Evolutionary conservation across 2,888 invertebrate genomes (phyloP).

Genomic region (Megalurothrips usitatus): DNA sequence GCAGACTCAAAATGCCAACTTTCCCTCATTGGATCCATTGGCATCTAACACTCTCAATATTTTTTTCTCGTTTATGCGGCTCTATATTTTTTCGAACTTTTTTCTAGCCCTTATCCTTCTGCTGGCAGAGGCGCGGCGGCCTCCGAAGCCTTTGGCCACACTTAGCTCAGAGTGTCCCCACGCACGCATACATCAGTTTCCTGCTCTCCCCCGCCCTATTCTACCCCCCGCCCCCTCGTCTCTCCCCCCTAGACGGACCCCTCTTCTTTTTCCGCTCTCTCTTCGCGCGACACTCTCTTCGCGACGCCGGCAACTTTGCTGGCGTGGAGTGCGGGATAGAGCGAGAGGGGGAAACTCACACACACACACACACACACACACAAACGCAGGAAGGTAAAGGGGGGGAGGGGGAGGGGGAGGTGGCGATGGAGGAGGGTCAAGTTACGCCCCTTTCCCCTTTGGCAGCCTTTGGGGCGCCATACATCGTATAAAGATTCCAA

Average conservation of each 20-base stretch:
- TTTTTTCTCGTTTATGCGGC: too few relatives aligned
- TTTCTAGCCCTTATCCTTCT: not conserved
- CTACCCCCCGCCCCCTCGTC: not conserved
- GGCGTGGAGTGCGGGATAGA: not conserved
- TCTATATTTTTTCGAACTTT: too few relatives aligned
- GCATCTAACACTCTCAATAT: too few relatives aligned
- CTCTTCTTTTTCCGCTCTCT: not conserved
- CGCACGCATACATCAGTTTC: constrained; percentile 16
- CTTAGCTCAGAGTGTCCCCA: not conserved
- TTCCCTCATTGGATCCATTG: too few relatives aligned
- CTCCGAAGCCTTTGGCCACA: not conserved
- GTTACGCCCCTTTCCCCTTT: constrained; percentile 24
- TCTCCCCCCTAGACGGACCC: not conserved
- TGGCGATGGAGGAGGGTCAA: not conserved
- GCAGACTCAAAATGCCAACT: too few relatives aligned
- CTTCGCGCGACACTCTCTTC: not conserved
- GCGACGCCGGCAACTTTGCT: constrained; percentile 5
- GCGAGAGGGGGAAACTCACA: too few relatives aligned
- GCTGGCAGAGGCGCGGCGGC: too few relatives aligned
- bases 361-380: too few relatives aligned
- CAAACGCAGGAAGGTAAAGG: not conserved
- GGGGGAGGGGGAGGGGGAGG: not conserved
- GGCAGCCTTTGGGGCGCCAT: constrained; percentile 5
- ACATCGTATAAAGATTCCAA: constrained; percentile 25
- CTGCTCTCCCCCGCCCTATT: not conserved